Conservation (phyloP, 2,797 vertebrate species). For the Tapera naevia region DNA sequence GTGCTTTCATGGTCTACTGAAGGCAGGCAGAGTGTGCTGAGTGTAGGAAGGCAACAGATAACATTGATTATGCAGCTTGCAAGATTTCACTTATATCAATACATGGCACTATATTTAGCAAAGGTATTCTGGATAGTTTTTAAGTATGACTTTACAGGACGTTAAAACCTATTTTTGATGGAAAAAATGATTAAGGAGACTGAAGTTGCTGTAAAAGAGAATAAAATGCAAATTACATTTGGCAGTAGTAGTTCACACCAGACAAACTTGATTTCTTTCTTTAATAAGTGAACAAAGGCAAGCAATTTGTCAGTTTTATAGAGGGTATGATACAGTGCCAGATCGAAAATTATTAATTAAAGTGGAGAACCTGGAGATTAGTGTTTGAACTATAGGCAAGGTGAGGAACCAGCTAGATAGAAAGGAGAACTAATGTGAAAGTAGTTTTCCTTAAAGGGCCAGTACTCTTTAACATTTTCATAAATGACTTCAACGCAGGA, state of each 20-base stretch:
- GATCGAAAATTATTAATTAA: neutral
- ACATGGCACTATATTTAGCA: neutral
- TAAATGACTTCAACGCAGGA: no score
- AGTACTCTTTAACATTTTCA: no score
- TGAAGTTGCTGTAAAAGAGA: neutral
- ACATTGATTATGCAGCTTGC: constrained; percentile 1
- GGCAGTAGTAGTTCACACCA: neutral
- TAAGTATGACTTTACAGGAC: neutral
- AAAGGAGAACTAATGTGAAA: neutral
- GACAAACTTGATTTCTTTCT: neutral
- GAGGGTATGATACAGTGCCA: neutral
- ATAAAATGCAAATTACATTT: neutral
- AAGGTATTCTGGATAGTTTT: neutral
- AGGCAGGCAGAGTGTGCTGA: neutral
- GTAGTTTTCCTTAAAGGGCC: neutral
- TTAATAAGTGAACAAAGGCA: neutral
- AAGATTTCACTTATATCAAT: neutral
- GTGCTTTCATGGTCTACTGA: neutral
- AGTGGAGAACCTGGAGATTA: neutral
- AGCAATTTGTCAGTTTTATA: neutral
- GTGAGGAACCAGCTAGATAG: neutral
- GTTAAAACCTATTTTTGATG: constrained; percentile 12
- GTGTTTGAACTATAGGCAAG: neutral
- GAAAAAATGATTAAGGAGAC: neutral
- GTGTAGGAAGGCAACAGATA: neutral